phyloP scores from a whole-genome alignment of 1,140 invertebrate genomes.

The Orchestia grillus region DNA sequence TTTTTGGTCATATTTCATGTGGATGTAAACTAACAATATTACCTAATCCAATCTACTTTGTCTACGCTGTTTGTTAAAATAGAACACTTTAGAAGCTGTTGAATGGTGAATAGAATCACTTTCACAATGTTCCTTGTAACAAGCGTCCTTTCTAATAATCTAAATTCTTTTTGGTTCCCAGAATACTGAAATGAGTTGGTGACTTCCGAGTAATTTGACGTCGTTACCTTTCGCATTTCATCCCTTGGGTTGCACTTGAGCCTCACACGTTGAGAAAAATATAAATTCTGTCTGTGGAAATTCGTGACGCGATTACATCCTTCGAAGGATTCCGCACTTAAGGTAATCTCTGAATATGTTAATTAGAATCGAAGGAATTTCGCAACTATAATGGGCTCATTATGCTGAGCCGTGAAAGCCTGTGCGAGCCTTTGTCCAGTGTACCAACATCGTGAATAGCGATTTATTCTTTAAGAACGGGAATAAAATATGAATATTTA shows the following conservation, averaged over 20 bases:
- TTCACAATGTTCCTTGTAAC: neutral
- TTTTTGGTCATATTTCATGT: too few species aligned
- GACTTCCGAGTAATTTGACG: too few species aligned
- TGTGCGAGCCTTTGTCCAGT: neutral
- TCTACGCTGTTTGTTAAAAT: neutral
- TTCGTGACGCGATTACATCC: neutral
- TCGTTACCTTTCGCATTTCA: neutral
- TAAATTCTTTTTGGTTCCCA: too few species aligned
- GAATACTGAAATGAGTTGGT: too few species aligned
- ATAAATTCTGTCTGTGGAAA: neutral
- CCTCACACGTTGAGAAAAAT: neutral
- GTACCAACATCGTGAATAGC: neutral
- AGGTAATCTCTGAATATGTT: neutral
- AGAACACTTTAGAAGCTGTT: neutral
- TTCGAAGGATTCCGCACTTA: neutral
- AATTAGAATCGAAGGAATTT: neutral
- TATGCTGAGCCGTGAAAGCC: neutral
- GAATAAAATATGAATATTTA: constrained; percentile 12
- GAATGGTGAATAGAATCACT: neutral
- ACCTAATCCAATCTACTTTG: neutral
- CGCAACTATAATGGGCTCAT: neutral
- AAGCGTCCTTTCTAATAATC: neutral
- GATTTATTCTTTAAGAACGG: neutral
- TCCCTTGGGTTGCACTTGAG: neutral
- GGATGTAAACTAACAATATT: too few species aligned